Conservation (phyloP, 1,140 invertebrate species). For the Fopius arisanus region DNA sequence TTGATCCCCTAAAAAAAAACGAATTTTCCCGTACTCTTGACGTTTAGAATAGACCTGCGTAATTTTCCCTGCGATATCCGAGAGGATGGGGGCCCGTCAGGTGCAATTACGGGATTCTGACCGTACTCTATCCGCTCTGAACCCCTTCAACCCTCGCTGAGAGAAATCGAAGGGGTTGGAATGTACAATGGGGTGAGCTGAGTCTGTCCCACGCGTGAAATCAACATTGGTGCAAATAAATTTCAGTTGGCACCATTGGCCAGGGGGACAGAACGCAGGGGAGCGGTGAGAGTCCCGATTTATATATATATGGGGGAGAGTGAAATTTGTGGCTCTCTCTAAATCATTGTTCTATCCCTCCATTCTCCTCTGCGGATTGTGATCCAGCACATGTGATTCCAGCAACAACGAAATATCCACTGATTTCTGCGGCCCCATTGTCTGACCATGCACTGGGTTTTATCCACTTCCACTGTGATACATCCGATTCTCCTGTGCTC, state of each 20-base stretch:
- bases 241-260: constrained; percentile 26
- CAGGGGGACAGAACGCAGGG: not conserved
- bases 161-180: not conserved
- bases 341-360: constrained; percentile 19
- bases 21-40: constrained; percentile 30
- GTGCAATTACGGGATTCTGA: constrained; percentile 43
- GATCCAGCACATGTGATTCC: constrained; percentile 7
- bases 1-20: too few relatives aligned
- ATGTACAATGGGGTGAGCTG: not conserved
- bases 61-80: not conserved
- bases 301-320: not conserved
- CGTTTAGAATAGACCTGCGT: not conserved
- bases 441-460: constrained; percentile 10
- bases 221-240: constrained; percentile 48
- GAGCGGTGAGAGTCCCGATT: not conserved
- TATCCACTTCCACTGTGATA: constrained; percentile 19
- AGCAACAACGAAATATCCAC: constrained; percentile 7
- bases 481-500: not conserved
- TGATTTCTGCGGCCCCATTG: not conserved
- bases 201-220: constrained; percentile 33
- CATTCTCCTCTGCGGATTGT: constrained; percentile 13
- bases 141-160: not conserved
- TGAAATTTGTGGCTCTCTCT: constrained; percentile 6
- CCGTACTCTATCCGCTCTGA: not conserved
- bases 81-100: constrained; percentile 12